These are phyloP conservation scores for Chelmon rostratus DNA, from an alignment of 2,797 vertebrate genomes.

Conservation along the genomic window DNA sequence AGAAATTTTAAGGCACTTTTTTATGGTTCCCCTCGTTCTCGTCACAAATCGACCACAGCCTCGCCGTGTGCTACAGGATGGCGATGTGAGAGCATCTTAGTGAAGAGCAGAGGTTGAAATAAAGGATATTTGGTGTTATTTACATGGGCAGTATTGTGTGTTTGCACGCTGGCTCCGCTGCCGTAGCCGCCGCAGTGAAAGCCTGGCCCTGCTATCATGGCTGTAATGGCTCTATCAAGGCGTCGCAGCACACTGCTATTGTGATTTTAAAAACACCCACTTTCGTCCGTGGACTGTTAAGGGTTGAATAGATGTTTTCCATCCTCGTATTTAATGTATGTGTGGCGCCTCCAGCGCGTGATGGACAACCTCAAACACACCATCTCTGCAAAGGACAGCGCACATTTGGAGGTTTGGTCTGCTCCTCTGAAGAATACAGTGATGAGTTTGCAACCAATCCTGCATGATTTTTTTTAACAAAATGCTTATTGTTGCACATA, in stretches of 20 bases:
- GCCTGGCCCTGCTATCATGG: conserved; percentile 79
- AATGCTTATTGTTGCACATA: background rate
- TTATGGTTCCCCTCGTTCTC: background rate
- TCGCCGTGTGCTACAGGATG: background rate
- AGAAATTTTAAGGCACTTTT: conserved; percentile 45
- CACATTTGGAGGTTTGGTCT: conserved; percentile 40
- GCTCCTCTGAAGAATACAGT: background rate
- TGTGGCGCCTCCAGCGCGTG: background rate
- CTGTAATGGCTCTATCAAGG: conserved; percentile 72
- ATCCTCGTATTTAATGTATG: conserved; percentile 5
- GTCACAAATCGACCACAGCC: background rate
- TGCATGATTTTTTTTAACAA: background rate
- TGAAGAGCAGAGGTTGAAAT: conserved; percentile 24
- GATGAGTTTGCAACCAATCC: conserved; percentile 3
- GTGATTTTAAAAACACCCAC: conserved; percentile 49
- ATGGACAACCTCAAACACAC: background rate
- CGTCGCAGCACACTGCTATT: conserved; percentile 71
- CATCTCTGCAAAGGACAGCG: conserved; percentile 16
- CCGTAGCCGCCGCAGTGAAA: conserved; percentile 76
- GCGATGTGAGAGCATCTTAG: background rate
- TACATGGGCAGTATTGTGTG: conserved; percentile 49
- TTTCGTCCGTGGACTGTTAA: conserved; percentile 43
- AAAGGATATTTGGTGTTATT: conserved; percentile 57
- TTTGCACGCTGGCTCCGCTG: conserved; percentile 66
- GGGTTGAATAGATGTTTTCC: background rate